Base-by-base conservation (phyloP, 1,140 invertebrate species). In the Reticulitermes speratus region DNA sequence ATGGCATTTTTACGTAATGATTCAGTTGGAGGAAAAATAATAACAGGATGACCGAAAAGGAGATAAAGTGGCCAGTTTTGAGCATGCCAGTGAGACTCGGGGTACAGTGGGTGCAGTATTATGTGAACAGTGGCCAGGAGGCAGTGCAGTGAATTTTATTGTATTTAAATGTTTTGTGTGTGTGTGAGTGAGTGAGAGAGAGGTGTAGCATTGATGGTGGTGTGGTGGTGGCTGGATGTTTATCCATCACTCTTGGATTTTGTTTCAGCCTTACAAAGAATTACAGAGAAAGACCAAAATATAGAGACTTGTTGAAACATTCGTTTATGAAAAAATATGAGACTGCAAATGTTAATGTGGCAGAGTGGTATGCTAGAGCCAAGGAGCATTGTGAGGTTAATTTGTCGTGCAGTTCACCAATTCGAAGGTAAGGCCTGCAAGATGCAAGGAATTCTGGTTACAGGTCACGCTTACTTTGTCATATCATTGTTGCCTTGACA, bases 271-370 rank as follows among this genome's bases (percentile, higher is more conserved):
- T 99, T 90, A 97, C 95, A 88, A 99, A 99, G 92, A 96, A 99
- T 92, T 97, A 97, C 90, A 94, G 95, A 89, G 92, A 97, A 88
- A 94, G 99, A 87, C 98, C 98, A 86, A 99, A 99, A 92, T 99
- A 99, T 92, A 95, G 94, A 85, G 95, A 97, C 90, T 93, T 99
- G 3, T 93, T 99, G 89, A 94, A 97, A 88, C 97, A 98, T 90
- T 93, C 95, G 44, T 99, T 99, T 91, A 95, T 99, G 44, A 94
- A 94, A 90, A 95, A 95, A 87, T 97, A 96, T 86, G 96, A 97
- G 87, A 91, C 91, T 19, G 92, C 92, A 86, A 90, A 94, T 83
- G 95, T 97, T 45, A 95, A 97, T 90, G 95, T 98, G 82, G 95
- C 95, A 83, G 92, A 93, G 32, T 97, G 96, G 96, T 96, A 95